A percentile compares a stretch with the other conserved stretches of the same genome.
Conservation (phyloP, 2,888 invertebrate genomes). For the Crioceris asparagi region DNA sequence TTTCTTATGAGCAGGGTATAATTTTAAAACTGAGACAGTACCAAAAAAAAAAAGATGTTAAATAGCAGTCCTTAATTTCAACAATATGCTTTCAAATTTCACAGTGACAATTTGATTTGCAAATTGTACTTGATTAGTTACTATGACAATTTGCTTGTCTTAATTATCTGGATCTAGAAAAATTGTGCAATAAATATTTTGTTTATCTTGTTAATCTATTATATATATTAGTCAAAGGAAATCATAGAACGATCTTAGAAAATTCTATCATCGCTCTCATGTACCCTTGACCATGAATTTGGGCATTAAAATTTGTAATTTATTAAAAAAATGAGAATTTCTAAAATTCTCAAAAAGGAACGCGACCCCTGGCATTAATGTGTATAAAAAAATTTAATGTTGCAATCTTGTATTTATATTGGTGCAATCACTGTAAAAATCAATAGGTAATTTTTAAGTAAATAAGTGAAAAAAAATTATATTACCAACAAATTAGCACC, state of each 20-base stretch:
- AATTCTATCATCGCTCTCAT: too few species aligned
- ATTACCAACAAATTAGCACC: conserved; percentile 27
- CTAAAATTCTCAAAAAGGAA: conserved; percentile 32
- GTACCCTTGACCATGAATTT: conserved; percentile 2
- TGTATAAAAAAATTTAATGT: conserved; percentile 36
- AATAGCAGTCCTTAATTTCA: too few species aligned
- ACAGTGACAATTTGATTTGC: too few species aligned
- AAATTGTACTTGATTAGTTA: too few species aligned
- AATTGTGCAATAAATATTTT: too few species aligned
- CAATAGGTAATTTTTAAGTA: conserved; percentile 26
- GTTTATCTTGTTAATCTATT: too few species aligned
- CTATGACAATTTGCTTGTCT: too few species aligned
- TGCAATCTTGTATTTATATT: conserved; percentile 36
- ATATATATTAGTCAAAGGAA: too few species aligned
- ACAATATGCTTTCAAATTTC: too few species aligned
- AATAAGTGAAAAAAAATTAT: conserved; percentile 24
- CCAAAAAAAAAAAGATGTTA: conserved; percentile 6
- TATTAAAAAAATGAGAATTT: conserved; percentile 14
- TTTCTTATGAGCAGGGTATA: conserved; percentile 26
- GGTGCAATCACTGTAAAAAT: conserved; percentile 38
- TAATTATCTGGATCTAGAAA: too few species aligned
- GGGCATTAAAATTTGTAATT: conserved; percentile 15
- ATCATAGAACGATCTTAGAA: too few species aligned
- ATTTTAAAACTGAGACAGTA: conserved; percentile 15
- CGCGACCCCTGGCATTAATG: conserved; percentile 39